Percentiles rank a stretch among this genome's conserved stretches.
phyloP scores from a whole-genome alignment of 2,888 invertebrate genomes.

The Andrena praecox region DNA sequence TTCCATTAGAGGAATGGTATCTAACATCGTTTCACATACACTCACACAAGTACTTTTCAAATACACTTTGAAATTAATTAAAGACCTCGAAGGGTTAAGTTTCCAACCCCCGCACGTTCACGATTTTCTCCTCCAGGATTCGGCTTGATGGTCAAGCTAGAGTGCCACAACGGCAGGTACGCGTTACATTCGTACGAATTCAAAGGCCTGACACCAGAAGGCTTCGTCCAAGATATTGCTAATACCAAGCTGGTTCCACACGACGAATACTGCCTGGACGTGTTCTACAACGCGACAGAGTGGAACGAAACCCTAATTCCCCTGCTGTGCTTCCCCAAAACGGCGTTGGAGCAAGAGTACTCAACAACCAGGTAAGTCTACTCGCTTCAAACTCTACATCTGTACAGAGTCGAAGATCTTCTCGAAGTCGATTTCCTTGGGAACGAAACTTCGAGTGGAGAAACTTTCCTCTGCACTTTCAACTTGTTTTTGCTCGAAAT shows the following conservation, averaged over 20 bases:
- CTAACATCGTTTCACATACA: too few relatives aligned
- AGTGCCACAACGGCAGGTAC: constrained; percentile 72
- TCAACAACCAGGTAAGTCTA: neutral
- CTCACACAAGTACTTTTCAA: too few relatives aligned
- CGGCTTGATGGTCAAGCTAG: constrained; percentile 75
- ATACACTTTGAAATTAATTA: too few relatives aligned
- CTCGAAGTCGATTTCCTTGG: too few relatives aligned
- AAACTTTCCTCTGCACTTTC: too few relatives aligned
- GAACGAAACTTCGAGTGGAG: too few relatives aligned
- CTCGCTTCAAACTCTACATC: too few relatives aligned
- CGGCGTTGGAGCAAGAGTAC: neutral
- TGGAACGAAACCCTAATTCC: constrained; percentile 60
- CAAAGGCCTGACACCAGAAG: constrained; percentile 73
- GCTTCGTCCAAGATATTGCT: constrained; percentile 66
- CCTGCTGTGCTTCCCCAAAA: constrained; percentile 79
- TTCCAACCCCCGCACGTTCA: too few relatives aligned
- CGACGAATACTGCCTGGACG: constrained; percentile 80
- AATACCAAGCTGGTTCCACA: constrained; percentile 57
- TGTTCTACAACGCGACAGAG: constrained; percentile 58
- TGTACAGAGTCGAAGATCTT: too few relatives aligned
- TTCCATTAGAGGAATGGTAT: too few relatives aligned
- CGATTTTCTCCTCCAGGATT: constrained; percentile 70
- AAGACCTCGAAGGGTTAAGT: too few relatives aligned
- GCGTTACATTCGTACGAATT: constrained; percentile 65
- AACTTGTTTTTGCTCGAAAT: too few relatives aligned